A percentile compares a stretch with the other conserved stretches of the same genome.
These are phyloP conservation scores for Ellobium chinense DNA, from an alignment of 2,888 invertebrate species.

Conservation along the genomic window DNA sequence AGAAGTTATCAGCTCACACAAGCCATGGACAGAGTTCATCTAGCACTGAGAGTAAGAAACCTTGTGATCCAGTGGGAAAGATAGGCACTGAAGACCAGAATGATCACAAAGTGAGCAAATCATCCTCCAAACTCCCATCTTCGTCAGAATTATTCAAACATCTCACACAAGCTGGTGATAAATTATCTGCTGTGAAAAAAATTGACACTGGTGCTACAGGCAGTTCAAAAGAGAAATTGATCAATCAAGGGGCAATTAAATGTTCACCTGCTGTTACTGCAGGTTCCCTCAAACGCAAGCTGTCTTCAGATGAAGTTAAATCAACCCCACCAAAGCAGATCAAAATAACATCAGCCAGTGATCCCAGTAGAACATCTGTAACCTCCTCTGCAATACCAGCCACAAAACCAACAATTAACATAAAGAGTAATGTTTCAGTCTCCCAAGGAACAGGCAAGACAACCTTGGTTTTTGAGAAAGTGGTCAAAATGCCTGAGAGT, in stretches of 20 bases:
- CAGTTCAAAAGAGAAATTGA: no score
- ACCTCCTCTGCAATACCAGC: not conserved
- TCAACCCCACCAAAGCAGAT: no score
- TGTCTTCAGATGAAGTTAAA: not conserved
- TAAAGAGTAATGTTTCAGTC: not conserved
- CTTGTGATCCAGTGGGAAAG: not conserved
- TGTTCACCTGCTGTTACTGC: not conserved
- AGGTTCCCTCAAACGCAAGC: not conserved
- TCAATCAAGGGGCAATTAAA: no score
- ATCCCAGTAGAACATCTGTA: not conserved
- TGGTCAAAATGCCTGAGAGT: no score
- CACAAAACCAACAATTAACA: not conserved
- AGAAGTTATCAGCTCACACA: not conserved
- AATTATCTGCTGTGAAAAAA: no score
- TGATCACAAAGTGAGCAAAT: not conserved
- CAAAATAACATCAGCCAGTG: no score
- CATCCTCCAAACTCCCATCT: not conserved
- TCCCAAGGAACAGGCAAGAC: no score
- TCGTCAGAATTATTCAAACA: conserved; percentile 36
- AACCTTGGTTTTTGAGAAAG: no score
- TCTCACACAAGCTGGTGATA: conserved; percentile 14
- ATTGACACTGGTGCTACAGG: no score
- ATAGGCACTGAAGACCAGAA: not conserved
- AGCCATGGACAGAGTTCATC: not conserved
- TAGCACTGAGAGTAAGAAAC: not conserved